Percentiles rank a stretch among this genome's conserved stretches.
These are phyloP conservation scores for Theristicus caerulescens DNA, from an alignment of 2,113 vertebrate species.

Conservation along the genomic window DNA sequence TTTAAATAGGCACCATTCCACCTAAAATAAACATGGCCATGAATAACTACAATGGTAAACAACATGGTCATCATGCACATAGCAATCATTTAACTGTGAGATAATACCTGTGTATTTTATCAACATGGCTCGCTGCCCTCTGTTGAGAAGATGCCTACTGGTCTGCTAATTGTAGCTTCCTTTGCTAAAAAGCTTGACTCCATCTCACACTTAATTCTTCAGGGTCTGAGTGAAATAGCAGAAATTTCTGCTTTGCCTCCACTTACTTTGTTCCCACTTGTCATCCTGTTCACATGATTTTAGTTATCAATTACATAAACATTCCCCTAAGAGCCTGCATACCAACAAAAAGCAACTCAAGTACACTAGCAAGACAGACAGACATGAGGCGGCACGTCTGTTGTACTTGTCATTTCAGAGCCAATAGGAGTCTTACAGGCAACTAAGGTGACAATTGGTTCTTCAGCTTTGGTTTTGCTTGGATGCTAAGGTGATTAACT, in stretches of 20 bases:
- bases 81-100: background rate
- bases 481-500: background rate
- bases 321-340: background rate
- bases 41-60: background rate
- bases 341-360: background rate
- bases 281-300: background rate
- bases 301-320: background rate
- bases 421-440: background rate
- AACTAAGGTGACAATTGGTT: background rate
- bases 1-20: background rate
- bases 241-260: background rate
- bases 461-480: background rate
- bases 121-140: background rate
- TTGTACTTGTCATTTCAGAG: background rate
- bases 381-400: accelerated
- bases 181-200: background rate
- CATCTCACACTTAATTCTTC: background rate
- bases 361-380: background rate
- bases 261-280: background rate
- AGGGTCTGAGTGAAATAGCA: background rate
- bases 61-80: background rate
- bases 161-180: background rate
- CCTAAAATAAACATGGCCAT: background rate
- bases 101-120: background rate
- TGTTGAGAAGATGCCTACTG: background rate